Evolutionary conservation across 1,140 invertebrate species (phyloP), one percentile per base, ranked within the genome.

Genomic region (Drosophila sulfurigaster): DNA sequence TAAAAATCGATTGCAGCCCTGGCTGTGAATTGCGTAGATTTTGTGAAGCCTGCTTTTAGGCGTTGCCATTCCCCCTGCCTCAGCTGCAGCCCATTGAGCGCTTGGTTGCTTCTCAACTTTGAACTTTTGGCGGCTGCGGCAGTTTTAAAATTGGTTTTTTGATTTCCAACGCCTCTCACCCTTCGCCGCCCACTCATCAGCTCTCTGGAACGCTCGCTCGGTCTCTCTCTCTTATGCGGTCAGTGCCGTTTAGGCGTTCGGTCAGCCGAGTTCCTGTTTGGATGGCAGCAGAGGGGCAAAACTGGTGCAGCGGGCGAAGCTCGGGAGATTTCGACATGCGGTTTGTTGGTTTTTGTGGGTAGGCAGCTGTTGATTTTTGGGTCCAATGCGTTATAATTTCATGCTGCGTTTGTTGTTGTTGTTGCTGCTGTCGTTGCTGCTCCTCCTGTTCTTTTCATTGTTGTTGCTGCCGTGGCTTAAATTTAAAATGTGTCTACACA

Each of bases 341-440:
- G 82, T 87, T 88, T 83, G 80, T 87, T 83, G 82, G 82, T 88
- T 88, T 87, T 78, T 87, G 83, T 58, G 82, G 83, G 73, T 57
- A 80, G 83, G 83, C 82, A 86, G 82, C 80, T 87, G 83, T 87
- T 87, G 82, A 87, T 87, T 87, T 87, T 87, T 79, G 82, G 73
- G 80, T 72, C 82, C 82, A 86, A 85, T 86, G 82, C 82, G 82
- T 87, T 88, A 88, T 87, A 88, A 88, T 87, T 87, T 88, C 86
- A 74, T 74, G 78, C 67, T 49, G 62, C 75, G 64, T 64, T 16
- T 49, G 56, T 45, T 32, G 70, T 59, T 56, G 41, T 63, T 70
- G 59, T 48, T 48, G 38, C 16, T 15, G 7, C 1, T 49, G 43
- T 11, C 25, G 11, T 57, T 73, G 59, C 15, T n/a, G 8, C 7